Percentiles rank a stretch among this genome's conserved stretches.
phyloP scores from a whole-genome alignment of 2,113 vertebrate species.

The Cebidichthys violaceus region DNA sequence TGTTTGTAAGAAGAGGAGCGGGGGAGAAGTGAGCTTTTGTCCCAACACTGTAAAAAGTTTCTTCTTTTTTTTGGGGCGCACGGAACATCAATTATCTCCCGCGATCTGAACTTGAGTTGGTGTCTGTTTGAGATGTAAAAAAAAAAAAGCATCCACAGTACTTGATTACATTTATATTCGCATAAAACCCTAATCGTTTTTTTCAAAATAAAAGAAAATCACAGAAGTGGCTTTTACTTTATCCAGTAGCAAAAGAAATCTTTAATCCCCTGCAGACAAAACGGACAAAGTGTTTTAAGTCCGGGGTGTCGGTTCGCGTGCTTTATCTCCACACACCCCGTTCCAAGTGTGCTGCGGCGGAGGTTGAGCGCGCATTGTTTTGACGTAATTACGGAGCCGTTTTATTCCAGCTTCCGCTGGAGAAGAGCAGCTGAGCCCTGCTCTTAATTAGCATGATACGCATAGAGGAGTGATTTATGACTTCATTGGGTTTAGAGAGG shows the following conservation, averaged over 20 bases:
- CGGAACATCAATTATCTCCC: constrained; percentile 33
- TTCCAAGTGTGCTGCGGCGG: constrained; percentile 58
- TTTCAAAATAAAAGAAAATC: background rate
- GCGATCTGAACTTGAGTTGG: constrained; percentile 54
- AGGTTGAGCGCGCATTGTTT: constrained; percentile 73
- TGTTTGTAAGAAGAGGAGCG: constrained; percentile 4
- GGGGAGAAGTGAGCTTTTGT: background rate
- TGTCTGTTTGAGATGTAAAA: constrained; percentile 11
- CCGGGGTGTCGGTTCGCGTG: constrained; percentile 56
- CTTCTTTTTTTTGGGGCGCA: background rate
- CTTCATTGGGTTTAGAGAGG: constrained; percentile 73
- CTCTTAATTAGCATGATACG: constrained; percentile 82
- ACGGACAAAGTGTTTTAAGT: constrained; percentile 56
- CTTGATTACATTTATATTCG: background rate
- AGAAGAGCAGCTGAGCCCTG: constrained; percentile 67
- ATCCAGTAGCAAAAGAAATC: constrained; percentile 38
- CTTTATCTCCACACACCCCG: constrained; percentile 49
- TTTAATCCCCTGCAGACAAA: constrained; percentile 61
- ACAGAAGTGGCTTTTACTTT: constrained; percentile 7
- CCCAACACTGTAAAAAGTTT: background rate
- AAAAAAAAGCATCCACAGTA: background rate
- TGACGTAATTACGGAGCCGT: constrained; percentile 77
- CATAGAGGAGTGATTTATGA: constrained; percentile 75
- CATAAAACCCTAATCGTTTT: background rate
- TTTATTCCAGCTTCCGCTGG: constrained; percentile 70